These are phyloP conservation scores for Pseudonaja textilis DNA, from an alignment of 2,113 vertebrate genomes.

Conservation along the genomic window DNA sequence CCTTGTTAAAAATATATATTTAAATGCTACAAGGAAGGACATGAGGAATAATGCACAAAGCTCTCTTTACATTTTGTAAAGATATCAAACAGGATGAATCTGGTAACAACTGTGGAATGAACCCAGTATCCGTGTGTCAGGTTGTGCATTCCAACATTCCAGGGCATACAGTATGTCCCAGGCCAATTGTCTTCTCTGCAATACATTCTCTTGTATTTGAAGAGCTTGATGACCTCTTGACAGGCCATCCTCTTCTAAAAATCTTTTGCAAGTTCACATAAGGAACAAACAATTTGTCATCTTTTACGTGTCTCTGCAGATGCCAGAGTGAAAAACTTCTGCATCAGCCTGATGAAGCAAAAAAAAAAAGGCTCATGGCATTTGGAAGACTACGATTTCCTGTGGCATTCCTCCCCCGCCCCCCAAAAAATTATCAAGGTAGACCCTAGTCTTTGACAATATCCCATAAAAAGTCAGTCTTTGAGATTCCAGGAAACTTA, in stretches of 20 bases:
- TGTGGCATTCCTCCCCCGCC: not conserved
- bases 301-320: not conserved
- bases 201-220: not conserved
- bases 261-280: not conserved
- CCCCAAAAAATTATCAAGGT: not conserved
- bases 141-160: not conserved
- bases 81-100: constrained; percentile 1
- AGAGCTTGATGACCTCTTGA: not conserved
- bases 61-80: not conserved
- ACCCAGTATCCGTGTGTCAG: not conserved
- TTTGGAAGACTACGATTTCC: not conserved
- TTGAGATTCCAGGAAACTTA: not conserved
- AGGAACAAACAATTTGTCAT: not conserved
- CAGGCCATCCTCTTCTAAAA: not conserved
- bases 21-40: not conserved
- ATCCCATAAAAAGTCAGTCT: not conserved
- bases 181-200: not conserved
- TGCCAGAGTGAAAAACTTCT: not conserved
- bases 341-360: not conserved
- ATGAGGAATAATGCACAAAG: not conserved
- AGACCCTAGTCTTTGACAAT: not conserved
- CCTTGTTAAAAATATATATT: not conserved
- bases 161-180: not conserved
- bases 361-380: not conserved
- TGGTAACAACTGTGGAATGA: not conserved